Base-by-base conservation (phyloP, 1,140 invertebrate genomes). In the Penaeus vannamei region DNA sequence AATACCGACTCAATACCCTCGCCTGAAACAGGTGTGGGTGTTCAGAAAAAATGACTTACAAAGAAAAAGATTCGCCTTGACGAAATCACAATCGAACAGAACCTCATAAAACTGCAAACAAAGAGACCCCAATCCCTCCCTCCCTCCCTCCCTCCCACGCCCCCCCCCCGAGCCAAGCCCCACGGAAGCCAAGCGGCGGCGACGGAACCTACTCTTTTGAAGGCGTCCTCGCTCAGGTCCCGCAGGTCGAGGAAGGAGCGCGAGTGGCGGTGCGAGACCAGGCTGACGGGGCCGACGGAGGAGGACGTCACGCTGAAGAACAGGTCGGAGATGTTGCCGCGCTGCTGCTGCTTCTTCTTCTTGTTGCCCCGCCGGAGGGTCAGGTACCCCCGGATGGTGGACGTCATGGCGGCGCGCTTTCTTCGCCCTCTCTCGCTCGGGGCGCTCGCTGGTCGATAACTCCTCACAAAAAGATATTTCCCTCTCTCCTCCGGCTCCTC, bases 351-450 rank as follows among this genome's bases (percentile, higher is more conserved):
- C 77, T 80, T 80, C n/a, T 53, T 19, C 22, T 17, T 42, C 36
- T 80, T 80, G 77, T 36, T 53, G 77, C 77, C 36, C 17, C 77
- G 77, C 22, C 77, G 36, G 36, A 80, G 77, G 22, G 77, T 80
- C 77, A 80, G 29, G 77, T 53, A 80, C 36, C 77, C 77, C 29
- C 77, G 23, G 36, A 80, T 80, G 29, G 77, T 80, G 29, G 77
- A 36, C 36, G 29, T 80, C 77, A 80, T 80, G 29, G 14, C 29
- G 77, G 36, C 77, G 36, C 10, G n/a, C 32, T 53, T 80, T 3
- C 32, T n/a, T 53, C 29, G 36, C 77, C 29, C 22, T 20, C 36
- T 36, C 36, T 36, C 5, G 36, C 29, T 19, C 36, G 77, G 59
- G 36, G 77, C 77, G 42, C 29, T 5, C 36, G 5, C 36, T 36